A percentile compares a stretch with the other conserved stretches of the same genome.
Evolutionary conservation across 1,140 invertebrate genomes (phyloP).

Genomic region (Caerostris darwini): DNA sequence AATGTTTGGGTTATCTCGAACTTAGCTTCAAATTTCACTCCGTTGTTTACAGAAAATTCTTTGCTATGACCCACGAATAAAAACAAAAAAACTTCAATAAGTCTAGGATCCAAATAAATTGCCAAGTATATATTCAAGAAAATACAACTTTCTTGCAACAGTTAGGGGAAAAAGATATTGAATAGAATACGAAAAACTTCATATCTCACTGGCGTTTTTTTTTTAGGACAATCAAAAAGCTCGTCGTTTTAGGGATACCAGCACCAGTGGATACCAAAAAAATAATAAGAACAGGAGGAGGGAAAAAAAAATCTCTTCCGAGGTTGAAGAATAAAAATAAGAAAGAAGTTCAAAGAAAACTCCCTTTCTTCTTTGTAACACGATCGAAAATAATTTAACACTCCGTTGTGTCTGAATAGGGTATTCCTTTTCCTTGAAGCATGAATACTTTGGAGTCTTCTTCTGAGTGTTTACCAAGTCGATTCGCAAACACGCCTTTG

Average conservation of each 20-base stretch:
- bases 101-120: slow-evolving; percentile 17
- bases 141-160: background rate
- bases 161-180: background rate
- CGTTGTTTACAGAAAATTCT: background rate
- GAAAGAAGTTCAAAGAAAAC: background rate
- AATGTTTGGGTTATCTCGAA: background rate
- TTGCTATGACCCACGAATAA: background rate
- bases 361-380: slow-evolving; percentile 32
- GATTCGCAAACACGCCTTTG: slow-evolving; percentile 52
- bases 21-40: background rate
- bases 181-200: slow-evolving; percentile 6
- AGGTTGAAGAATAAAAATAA: background rate
- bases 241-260: background rate
- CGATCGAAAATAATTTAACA: slow-evolving; percentile 73
- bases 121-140: slow-evolving; percentile 16
- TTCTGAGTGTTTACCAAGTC: slow-evolving; percentile 55
- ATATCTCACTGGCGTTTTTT: slow-evolving; percentile 9
- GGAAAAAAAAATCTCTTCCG: background rate
- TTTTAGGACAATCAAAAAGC: background rate
- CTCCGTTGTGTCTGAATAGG: slow-evolving; percentile 62
- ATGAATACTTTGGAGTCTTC: background rate
- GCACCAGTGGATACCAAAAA: background rate
- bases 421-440: slow-evolving; percentile 19
- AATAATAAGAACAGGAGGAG: background rate
- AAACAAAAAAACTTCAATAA: background rate